Conservation (phyloP, 1,140 invertebrate species). For the Pogonus chalceus region DNA sequence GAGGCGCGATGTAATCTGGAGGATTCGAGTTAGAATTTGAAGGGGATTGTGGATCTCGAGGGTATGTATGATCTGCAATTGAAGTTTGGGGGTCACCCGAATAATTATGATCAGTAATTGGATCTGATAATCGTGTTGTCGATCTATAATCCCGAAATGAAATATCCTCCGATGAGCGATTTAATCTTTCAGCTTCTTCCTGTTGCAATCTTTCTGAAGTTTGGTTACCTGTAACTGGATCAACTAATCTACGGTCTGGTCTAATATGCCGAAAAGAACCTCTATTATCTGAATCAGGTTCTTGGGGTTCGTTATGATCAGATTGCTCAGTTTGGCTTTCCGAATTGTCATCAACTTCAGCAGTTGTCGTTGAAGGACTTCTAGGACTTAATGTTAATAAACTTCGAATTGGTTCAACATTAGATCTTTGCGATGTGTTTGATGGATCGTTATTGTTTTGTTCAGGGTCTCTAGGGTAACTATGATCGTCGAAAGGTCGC, state of each 20-base stretch:
- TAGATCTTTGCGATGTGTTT: not conserved
- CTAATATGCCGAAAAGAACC: not conserved
- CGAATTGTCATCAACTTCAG: not conserved
- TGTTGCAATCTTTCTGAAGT: too few species aligned
- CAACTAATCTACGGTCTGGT: not conserved
- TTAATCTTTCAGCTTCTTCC: not conserved
- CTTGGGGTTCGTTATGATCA: conserved; percentile 25
- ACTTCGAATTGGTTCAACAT: conserved; percentile 1
- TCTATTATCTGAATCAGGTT: not conserved
- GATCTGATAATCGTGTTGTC: too few species aligned
- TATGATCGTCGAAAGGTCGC: not conserved
- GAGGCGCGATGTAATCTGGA: conserved; percentile 22
- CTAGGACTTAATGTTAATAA: not conserved
- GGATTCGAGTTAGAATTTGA: not conserved
- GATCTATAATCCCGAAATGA: too few species aligned
- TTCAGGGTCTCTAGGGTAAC: not conserved
- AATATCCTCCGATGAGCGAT: conserved; percentile 13
- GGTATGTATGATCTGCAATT: conserved; percentile 32
- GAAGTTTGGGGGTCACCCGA: conserved; percentile 12
- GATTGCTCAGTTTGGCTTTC: conserved; percentile 19
- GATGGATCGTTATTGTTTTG: not conserved
- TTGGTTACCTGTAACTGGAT: not conserved
- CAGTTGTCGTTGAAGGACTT: not conserved
- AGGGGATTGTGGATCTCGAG: conserved; percentile 22
- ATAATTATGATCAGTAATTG: not conserved